Percentiles rank a stretch among this genome's conserved stretches.
phyloP scores from a whole-genome alignment of 2,113 vertebrate species.

The Nesogale talazaci region DNA sequence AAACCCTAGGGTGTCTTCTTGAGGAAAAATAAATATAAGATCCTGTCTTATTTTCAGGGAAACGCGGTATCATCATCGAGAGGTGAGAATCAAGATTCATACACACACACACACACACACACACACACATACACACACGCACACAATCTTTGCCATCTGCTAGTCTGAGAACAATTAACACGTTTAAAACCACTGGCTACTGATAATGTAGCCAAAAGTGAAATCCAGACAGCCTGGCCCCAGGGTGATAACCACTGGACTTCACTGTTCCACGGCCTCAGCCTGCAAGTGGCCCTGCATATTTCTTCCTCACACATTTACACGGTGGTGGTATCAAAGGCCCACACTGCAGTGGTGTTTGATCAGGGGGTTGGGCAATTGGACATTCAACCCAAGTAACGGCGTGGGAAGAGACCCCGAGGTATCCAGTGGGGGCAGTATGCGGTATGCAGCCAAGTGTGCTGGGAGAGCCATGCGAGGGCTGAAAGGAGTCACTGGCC shows the following conservation, averaged over 20 bases:
- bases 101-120: neutral
- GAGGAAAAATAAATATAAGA: too few species aligned
- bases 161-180: slow-evolving; percentile 35
- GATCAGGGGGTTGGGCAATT: neutral
- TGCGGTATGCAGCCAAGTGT: neutral
- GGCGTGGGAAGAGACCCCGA: neutral
- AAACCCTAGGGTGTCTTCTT: too few species aligned
- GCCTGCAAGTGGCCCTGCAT: neutral
- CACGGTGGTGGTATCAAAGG: too few species aligned
- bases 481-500: neutral
- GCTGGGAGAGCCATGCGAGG: neutral
- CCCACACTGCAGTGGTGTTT: neutral
- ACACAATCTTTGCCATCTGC: neutral
- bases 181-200: slow-evolving; percentile 24
- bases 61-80: too few species aligned
- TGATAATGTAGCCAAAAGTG: neutral
- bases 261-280: neutral
- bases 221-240: slow-evolving; percentile 4
- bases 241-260: neutral
- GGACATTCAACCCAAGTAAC: neutral
- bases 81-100: neutral
- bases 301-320: neutral
- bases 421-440: neutral
- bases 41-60: too few species aligned
- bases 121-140: too few species aligned